Evolutionary conservation across 64 coral and sea anemone genomes (phyloP).

Genomic region (Stichodactyla helianthus): DNA sequence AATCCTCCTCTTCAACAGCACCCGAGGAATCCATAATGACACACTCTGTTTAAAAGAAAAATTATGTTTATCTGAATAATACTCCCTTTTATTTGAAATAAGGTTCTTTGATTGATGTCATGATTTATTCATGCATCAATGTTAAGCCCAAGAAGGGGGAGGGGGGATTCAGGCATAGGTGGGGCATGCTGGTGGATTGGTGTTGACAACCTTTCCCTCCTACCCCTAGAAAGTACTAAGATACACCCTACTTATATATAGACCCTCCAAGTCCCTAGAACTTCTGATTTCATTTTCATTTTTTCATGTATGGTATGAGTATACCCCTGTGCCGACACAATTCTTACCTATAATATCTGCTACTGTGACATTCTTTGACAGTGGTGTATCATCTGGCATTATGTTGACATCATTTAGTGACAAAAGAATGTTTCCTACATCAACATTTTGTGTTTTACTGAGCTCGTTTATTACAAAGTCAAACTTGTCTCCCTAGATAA

Average conservation of each 20-base stretch:
- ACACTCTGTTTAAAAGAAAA: slow-evolving; percentile 56
- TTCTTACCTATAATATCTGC: slow-evolving; percentile 95
- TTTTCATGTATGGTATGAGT: too few relatives aligned
- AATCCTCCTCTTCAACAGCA: slow-evolving; percentile 48
- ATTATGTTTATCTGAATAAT: neutral
- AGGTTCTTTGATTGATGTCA: too few relatives aligned
- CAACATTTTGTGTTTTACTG: slow-evolving; percentile 49
- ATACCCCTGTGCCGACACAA: too few relatives aligned
- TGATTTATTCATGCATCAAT: too few relatives aligned
- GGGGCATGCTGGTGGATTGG: too few relatives aligned
- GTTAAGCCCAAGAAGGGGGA: too few relatives aligned
- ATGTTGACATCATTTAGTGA: slow-evolving; percentile 60
- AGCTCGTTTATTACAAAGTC: slow-evolving; percentile 64
- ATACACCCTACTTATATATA: too few relatives aligned
- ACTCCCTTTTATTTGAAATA: neutral
- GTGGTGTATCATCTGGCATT: slow-evolving; percentile 61
- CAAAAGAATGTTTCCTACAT: slow-evolving; percentile 68
- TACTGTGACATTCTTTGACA: slow-evolving; percentile 55
- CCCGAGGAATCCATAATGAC: slow-evolving; percentile 56
- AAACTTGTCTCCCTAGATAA: slow-evolving; percentile 52
- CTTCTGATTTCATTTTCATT: too few relatives aligned
- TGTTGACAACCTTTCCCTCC: too few relatives aligned
- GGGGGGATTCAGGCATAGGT: too few relatives aligned
- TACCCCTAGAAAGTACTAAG: too few relatives aligned
- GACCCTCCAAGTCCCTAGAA: too few relatives aligned